These are phyloP conservation scores for Cosmorhoe ocellata DNA, from an alignment of 2,888 invertebrate genomes.

Conservation along the genomic window DNA sequence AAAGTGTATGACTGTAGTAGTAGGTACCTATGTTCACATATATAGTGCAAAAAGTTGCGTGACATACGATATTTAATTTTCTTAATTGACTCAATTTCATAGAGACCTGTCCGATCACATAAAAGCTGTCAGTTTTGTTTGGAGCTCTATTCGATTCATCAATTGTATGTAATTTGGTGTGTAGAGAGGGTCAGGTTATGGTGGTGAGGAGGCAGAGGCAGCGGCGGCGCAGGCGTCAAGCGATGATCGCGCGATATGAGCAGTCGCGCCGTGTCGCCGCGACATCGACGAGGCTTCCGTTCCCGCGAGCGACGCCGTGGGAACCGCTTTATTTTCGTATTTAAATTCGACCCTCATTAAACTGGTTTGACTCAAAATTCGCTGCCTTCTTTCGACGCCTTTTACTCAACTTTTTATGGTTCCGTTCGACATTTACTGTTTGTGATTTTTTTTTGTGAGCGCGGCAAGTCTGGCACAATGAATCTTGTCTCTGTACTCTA, in stretches of 20 bases:
- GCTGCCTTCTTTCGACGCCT: constrained; percentile 82
- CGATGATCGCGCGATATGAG: constrained; percentile 47
- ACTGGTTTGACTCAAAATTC: constrained; percentile 81
- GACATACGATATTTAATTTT: constrained; percentile 56
- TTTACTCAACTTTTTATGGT: constrained; percentile 82
- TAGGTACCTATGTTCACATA: too few relatives aligned
- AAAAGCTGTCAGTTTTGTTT: constrained; percentile 46
- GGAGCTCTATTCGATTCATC: constrained; percentile 45
- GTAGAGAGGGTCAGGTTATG: constrained; percentile 25
- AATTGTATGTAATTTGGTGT: constrained; percentile 7
- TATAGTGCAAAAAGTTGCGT: constrained; percentile 42
- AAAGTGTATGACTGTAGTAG: too few relatives aligned
- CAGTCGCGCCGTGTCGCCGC: constrained; percentile 51
- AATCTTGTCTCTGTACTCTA: constrained; percentile 46
- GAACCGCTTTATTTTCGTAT: constrained; percentile 81
- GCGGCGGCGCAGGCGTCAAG: constrained; percentile 41
- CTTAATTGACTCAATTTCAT: constrained; percentile 62
- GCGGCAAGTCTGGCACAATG: constrained; percentile 57
- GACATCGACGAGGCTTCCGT: constrained; percentile 75
- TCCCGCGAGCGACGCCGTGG: constrained; percentile 80
- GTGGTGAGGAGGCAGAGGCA: constrained; percentile 36
- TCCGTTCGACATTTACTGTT: constrained; percentile 80
- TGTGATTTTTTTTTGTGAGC: constrained; percentile 63
- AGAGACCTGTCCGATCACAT: constrained; percentile 54
- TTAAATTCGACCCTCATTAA: constrained; percentile 83